Evolutionary conservation across 2,797 vertebrate genomes (phyloP), one percentile per base, ranked within the genome.

Genomic region (Serranus cabrilla): DNA sequence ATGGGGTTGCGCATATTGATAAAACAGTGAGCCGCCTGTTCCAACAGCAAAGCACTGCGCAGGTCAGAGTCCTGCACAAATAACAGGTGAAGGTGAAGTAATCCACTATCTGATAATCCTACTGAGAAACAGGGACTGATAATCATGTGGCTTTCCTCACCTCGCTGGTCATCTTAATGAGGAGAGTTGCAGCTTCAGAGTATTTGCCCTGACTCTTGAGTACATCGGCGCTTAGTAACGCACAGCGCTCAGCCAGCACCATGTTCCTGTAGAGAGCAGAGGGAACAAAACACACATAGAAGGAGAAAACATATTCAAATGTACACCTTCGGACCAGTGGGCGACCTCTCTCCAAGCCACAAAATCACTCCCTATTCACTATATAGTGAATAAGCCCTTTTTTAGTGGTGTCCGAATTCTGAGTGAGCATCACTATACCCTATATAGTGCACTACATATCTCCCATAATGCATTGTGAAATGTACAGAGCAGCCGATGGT

Each of bases 141-240:
- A 25, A 12, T 7, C 1, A 25, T 21, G 55, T 5, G 14, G 7
- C 0, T 21, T 42, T 60, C 5, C 86, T 92, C 93, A 99, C 98
- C 97, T 99, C 98, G 74, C 97, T 98, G 66, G 98, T 99, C 95
- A 99, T 96, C 85, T 99, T 97, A 77, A 99, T 99, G 52, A 99
- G 95, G 46, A 99, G 97, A 74, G 97, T 94, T 63, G 98, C 98
- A 72, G 98, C 97, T 10, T 99, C 98, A 0, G 98, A 98, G 67
- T 97, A 99, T 89, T 99, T 99, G 71, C 90, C 91, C 92, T 99
- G 98, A 93, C 97, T 99, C 94, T 99, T 99, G 67, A 99, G 94
- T 60, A 99, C 96, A 90, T 99, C 98, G 56, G 97, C 95, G 87
- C 97, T 99, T 78, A 99, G 95, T 57, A 99, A 90, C 70, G 97